Evolutionary conservation across 2,888 invertebrate genomes (phyloP).

Genomic region (Lymantria dispar): DNA sequence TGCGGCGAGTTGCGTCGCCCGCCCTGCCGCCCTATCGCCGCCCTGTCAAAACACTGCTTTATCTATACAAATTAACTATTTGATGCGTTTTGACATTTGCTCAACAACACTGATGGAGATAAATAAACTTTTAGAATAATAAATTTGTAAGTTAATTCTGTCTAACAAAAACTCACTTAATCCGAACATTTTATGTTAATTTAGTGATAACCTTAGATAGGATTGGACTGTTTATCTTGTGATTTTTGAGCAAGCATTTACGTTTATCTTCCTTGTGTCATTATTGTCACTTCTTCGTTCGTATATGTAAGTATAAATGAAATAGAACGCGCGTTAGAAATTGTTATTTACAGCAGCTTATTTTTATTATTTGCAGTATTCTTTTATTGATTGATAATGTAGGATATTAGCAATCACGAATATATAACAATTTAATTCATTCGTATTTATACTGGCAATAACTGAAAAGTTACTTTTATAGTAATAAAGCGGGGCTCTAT

Average conservation of each 20-base stretch:
- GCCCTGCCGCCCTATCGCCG: slow-evolving; percentile 49
- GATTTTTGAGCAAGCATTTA: slow-evolving; percentile 21
- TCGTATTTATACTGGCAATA: no score
- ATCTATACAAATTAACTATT: slow-evolving; percentile 33
- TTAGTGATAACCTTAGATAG: slow-evolving; percentile 42
- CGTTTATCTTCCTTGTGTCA: slow-evolving; percentile 19
- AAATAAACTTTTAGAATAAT: slow-evolving; percentile 5
- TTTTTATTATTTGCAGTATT: no score
- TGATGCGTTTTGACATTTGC: slow-evolving; percentile 24
- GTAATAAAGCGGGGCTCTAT: no score
- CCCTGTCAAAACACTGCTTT: slow-evolving; percentile 55
- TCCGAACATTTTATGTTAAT: slow-evolving; percentile 35
- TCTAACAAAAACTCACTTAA: slow-evolving; percentile 11
- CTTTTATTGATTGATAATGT: no score
- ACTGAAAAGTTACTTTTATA: no score
- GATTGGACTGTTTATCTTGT: slow-evolving; percentile 42
- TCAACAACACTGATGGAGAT: slow-evolving; percentile 16
- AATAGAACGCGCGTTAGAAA: no score
- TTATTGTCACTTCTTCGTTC: slow-evolving; percentile 22
- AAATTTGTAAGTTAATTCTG: slow-evolving; percentile 3
- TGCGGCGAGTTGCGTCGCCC: slow-evolving; percentile 69
- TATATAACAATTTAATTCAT: no score
- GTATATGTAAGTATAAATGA: slow-evolving; percentile 47
- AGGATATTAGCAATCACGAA: no score
- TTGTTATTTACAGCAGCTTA: no score